Evolutionary conservation across 2,888 invertebrate species (phyloP).

Genomic region (Amaurobius ferox): DNA sequence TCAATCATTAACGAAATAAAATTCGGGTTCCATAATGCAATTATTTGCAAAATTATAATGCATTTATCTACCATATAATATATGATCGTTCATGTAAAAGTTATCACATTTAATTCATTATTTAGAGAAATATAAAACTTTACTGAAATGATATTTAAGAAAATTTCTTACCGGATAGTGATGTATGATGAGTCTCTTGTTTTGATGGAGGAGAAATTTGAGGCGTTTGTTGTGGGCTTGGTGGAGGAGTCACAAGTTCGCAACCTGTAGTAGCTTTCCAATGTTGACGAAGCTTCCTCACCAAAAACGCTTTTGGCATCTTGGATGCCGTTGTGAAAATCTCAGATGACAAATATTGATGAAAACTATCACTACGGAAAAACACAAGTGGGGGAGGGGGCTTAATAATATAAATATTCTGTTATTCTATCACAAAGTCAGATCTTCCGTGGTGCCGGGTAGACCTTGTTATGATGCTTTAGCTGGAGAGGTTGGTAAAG

Average conservation of each 20-base stretch:
- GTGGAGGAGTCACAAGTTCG: constrained; percentile 68
- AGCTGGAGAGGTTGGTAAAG: not conserved
- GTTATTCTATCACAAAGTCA: not conserved
- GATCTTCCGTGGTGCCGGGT: not conserved
- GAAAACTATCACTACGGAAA: not conserved
- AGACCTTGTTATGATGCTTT: not conserved
- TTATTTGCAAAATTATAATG: too few relatives aligned
- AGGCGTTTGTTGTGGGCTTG: constrained; percentile 55
- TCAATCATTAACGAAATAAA: too few relatives aligned
- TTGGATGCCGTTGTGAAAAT: not conserved
- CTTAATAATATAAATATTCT: too few relatives aligned
- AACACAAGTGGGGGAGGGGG: not conserved
- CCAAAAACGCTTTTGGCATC: constrained; percentile 69
- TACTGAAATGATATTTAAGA: not conserved
- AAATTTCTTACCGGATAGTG: constrained; percentile 43
- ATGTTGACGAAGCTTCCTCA: constrained; percentile 51
- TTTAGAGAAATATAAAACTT: not conserved
- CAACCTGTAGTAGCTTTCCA: constrained; percentile 22
- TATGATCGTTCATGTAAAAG: too few relatives aligned
- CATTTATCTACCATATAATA: too few relatives aligned
- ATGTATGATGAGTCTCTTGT: constrained; percentile 23
- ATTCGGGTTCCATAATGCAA: too few relatives aligned
- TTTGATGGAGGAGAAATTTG: not conserved
- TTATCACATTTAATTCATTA: too few relatives aligned
- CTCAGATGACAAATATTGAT: not conserved